Conservation (phyloP, 1,140 invertebrate species). For the Brachionus koreanus region DNA sequence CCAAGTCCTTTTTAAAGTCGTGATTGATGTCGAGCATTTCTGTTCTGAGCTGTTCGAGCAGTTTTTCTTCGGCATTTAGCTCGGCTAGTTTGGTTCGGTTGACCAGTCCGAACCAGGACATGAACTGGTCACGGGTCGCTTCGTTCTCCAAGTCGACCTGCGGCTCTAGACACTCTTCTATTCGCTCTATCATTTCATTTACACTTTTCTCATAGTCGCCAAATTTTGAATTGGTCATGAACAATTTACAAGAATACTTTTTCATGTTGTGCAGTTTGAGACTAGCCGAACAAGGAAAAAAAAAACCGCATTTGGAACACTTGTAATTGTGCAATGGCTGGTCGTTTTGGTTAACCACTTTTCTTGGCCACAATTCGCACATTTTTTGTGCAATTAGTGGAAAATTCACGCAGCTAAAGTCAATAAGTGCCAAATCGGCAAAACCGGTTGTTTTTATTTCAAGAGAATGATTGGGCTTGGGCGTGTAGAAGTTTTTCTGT, state of each 20-base stretch:
- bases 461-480: not conserved
- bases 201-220: not conserved
- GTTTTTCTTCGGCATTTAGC: not conserved
- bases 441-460: conserved; percentile 20
- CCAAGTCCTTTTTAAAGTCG: conserved; percentile 6
- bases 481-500: not conserved
- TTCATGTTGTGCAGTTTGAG: not conserved
- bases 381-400: conserved; percentile 9
- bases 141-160: not conserved
- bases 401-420: conserved; percentile 41
- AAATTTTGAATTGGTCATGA: conserved; percentile 39
- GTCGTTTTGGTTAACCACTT: not conserved
- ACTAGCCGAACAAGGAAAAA: conserved; percentile 7
- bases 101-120: conserved; percentile 18
- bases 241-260: conserved; percentile 29
- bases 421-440: conserved; percentile 29
- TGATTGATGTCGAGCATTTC: conserved; percentile 40
- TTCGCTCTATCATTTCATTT: not conserved
- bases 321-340: conserved; percentile 39
- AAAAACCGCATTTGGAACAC: conserved; percentile 23
- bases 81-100: not conserved
- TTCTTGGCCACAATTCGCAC: conserved; percentile 35
- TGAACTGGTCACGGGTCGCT: not conserved
- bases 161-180: not conserved
- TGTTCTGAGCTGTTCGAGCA: not conserved